Evolutionary conservation across 1,140 invertebrate species (phyloP), one percentile per base, ranked within the genome.

Genomic region (Trialeurodes vaporariorum): DNA sequence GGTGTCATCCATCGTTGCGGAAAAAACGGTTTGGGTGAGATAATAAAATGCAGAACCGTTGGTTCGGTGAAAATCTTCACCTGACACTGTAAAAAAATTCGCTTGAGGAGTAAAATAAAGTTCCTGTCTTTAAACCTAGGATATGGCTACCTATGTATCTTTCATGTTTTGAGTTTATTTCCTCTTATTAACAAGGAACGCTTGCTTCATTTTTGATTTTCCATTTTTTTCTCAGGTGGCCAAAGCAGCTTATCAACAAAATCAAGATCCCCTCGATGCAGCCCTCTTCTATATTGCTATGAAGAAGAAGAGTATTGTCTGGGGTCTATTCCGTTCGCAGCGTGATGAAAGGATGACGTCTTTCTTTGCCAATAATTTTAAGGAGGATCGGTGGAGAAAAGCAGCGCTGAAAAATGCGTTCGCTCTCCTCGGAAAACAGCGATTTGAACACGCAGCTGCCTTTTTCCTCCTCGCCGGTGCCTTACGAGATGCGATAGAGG

Each of bases 381-480:
- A 80, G 1, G 87, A 96, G 78, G 91, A 96, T 74, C 80, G 94
- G 65, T 98, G 96, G 94, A 84, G 95, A 9, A 98, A 96, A 77
- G 95, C 95, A 2, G 96, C 97, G 0, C 76, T 98, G 25, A 99
- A 98, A 81, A 99, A 99, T 79, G 97, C 97, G 0, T 99, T 96
- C 77, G 93, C 93, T 5, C 79, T 99, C 21, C 82, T 99, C 9
- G 94, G 96, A 0, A 96, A 95, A 77, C 96, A 99, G 77, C 80
- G 94, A 63, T 98, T 98, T 76, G 89, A 93, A 61, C 87, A 96
- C 76, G 90, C 95, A n/a, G 89, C 92, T 23, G 90, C 93, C 60
- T 93, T 99, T 78, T 99, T 99, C 79, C 80, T 99, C 27, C 79
- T 99, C 0, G 96, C 93, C 22, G 94, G 93, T 24, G 89, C 93